Evolutionary conservation across 2,113 vertebrate species (phyloP), one percentile per base, ranked within the genome.

Genomic region (Charadrius vociferus): DNA sequence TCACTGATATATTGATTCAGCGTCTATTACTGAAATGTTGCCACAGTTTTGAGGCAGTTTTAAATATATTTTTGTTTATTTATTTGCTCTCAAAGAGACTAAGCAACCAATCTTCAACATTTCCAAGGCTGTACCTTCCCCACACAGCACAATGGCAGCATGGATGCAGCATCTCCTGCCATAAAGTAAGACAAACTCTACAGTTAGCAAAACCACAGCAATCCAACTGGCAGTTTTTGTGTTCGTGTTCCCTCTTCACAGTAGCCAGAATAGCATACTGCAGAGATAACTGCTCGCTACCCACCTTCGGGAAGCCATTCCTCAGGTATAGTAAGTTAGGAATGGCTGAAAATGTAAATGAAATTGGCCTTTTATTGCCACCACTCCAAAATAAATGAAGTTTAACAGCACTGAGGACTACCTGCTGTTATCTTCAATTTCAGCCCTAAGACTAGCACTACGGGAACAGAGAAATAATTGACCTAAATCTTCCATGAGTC

Each of bases 201-300:
- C 45, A 73, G 79, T 95, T 97, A 93, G 68, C 92, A 91, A 95
- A 98, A 95, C 86, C 80, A 82, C 49, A 95, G 80, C 81, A 91
- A 96, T 88, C 30, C 73, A 93, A 45, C 55, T 86, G 81, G 89
- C 82, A 92, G 30, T 88, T 97, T 86, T 49, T 84, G n/a, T 66
- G 74, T 66, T 97, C 62, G 52, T 81, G 14, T 88, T 98, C 83
- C 65, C 47, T 95, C 73, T 94, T 97, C 62, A 12, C 52, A 86
- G 50, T 79, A 95, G 52, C 59, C 88, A 93, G 91, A 97, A 97
- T 71, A 95, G 37, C 50, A 66, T 49, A 88, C 81, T 59, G 94
- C 67, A 93, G 87, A 95, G 74, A 95, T 74, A 95, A 83, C 43
- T 85, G 37, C 41, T 72, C 32, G 88, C 63, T 92, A 30, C 41